phyloP scores from a whole-genome alignment of 2,888 invertebrate species.

The Antheraea assamensis region DNA sequence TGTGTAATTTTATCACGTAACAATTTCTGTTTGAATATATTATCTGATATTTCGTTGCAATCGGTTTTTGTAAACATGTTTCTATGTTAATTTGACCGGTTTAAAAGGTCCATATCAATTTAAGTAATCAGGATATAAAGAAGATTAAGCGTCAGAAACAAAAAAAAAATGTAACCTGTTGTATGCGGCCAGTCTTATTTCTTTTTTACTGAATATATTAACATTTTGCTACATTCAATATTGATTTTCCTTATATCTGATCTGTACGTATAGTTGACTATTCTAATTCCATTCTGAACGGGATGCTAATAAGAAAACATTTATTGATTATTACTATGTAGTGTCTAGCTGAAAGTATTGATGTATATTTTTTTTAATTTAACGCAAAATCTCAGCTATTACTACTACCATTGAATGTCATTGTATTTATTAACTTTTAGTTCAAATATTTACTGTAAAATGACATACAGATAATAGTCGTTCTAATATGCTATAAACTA shows the following conservation, averaged over 20 bases:
- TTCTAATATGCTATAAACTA: no score
- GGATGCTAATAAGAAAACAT: neutral
- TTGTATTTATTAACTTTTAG: neutral
- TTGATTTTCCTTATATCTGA: neutral
- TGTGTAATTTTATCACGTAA: neutral
- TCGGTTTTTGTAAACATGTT: neutral
- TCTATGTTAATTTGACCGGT: neutral
- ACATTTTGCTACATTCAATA: neutral
- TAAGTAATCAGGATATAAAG: neutral
- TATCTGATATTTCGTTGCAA: neutral
- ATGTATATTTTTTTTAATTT: neutral
- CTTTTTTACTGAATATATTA: neutral
- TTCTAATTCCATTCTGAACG: neutral
- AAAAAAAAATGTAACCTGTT: conserved; percentile 4
- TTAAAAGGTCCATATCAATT: neutral
- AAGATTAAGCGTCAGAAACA: neutral
- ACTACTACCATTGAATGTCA: neutral
- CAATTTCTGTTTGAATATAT: neutral
- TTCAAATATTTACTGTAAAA: no score
- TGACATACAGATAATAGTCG: no score
- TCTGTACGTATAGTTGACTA: neutral
- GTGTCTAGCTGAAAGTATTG: neutral
- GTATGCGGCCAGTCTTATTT: neutral
- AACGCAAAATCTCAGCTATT: neutral
- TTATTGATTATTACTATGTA: neutral